Evolutionary conservation across 2,797 vertebrate genomes (phyloP).

Genomic region (Cyclura pinguis): DNA sequence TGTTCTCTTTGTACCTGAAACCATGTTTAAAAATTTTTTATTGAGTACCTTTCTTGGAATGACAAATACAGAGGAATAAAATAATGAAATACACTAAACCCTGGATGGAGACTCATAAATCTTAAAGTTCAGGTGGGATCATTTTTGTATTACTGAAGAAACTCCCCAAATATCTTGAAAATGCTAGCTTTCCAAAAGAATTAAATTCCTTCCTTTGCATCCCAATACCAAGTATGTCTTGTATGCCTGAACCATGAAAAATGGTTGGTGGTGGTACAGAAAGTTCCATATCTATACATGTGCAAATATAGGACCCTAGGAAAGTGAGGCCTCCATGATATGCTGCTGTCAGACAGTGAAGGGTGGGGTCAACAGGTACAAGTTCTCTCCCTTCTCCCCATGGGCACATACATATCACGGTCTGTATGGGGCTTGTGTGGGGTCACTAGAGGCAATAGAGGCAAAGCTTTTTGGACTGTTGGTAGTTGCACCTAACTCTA

Average conservation of each 20-base stretch:
- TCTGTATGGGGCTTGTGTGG: no score
- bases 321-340: not conserved
- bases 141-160: not conserved
- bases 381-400: not conserved
- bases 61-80: not conserved
- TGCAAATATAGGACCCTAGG: not conserved
- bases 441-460: no score
- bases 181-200: not conserved
- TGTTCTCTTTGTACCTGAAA: conserved; percentile 89
- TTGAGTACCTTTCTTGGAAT: not conserved
- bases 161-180: not conserved
- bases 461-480: not conserved
- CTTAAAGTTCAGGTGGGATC: not conserved
- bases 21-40: not conserved
- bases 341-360: no score
- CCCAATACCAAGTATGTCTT: not conserved
- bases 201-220: not conserved
- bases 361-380: no score
- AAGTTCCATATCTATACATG: not conserved
- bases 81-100: not conserved
- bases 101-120: not conserved
- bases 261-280: not conserved
- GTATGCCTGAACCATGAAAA: not conserved
- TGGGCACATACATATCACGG: not conserved
- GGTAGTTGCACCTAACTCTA: not conserved